Evolutionary conservation across 2,113 vertebrate genomes (phyloP).

Genomic region (Marcusenius ussheri): DNA sequence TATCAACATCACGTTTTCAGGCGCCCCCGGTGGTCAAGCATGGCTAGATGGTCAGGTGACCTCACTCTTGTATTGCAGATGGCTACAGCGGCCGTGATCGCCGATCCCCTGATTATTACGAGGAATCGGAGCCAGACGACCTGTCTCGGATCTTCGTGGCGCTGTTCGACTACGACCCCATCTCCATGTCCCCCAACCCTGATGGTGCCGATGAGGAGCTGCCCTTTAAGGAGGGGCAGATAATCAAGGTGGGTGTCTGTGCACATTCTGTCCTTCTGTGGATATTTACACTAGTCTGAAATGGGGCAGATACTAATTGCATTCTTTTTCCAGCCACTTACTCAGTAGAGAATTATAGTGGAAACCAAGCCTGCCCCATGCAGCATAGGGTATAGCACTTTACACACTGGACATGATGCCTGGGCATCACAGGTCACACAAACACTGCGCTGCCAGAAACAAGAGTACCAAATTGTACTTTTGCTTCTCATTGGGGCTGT

Average conservation of each 20-base stretch:
- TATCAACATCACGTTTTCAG: conserved; percentile 49
- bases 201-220: conserved; percentile 91
- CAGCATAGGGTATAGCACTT: background rate
- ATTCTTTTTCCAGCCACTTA: background rate
- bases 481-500: no score
- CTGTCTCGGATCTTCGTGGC: conserved; percentile 83
- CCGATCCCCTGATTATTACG: conserved; percentile 77
- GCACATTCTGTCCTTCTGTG: background rate
- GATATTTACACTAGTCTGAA: background rate
- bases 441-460: background rate
- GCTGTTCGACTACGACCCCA: conserved; percentile 89
- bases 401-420: background rate
- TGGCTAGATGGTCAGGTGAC: conserved; percentile 53
- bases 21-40: conserved; percentile 39
- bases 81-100: conserved; percentile 68
- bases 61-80: conserved; percentile 66
- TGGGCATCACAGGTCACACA: background rate
- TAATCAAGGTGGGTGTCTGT: conserved; percentile 79
- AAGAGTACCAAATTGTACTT: no score
- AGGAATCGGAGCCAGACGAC: conserved; percentile 83
- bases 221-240: conserved; percentile 93
- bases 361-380: background rate
- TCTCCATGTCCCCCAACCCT: conserved; percentile 95
- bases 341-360: background rate
- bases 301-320: background rate